A percentile compares a stretch with the other conserved stretches of the same genome.
Evolutionary conservation across 2,113 vertebrate species (phyloP).

Genomic region (Alethe diademata): DNA sequence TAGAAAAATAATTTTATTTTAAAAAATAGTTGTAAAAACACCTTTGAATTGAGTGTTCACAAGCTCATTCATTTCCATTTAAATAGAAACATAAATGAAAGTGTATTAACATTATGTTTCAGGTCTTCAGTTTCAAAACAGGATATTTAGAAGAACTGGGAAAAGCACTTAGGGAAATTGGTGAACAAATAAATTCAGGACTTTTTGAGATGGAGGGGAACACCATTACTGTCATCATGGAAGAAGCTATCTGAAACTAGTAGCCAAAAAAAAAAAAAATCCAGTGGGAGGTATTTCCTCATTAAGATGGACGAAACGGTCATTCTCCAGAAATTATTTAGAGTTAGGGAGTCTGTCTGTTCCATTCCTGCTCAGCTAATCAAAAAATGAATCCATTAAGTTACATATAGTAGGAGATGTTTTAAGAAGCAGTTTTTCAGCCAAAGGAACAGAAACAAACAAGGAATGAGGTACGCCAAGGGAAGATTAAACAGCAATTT

Average conservation of each 20-base stretch:
- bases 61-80: background rate
- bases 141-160: background rate
- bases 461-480: background rate
- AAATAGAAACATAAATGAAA: background rate
- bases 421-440: background rate
- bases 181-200: background rate
- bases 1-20: background rate
- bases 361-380: background rate
- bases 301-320: background rate
- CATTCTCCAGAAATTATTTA: background rate
- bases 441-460: background rate
- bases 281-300: background rate
- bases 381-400: background rate
- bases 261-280: background rate
- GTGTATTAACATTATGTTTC: background rate
- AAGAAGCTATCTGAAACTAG: background rate
- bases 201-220: background rate
- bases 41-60: background rate
- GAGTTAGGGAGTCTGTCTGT: background rate
- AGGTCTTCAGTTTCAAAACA: background rate
- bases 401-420: background rate
- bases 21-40: background rate
- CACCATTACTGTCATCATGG: background rate
- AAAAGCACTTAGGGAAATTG: background rate
- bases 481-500: background rate